These are phyloP conservation scores for Deroplatys truncata DNA, from an alignment of 2,888 invertebrate genomes.

Conservation along the genomic window DNA sequence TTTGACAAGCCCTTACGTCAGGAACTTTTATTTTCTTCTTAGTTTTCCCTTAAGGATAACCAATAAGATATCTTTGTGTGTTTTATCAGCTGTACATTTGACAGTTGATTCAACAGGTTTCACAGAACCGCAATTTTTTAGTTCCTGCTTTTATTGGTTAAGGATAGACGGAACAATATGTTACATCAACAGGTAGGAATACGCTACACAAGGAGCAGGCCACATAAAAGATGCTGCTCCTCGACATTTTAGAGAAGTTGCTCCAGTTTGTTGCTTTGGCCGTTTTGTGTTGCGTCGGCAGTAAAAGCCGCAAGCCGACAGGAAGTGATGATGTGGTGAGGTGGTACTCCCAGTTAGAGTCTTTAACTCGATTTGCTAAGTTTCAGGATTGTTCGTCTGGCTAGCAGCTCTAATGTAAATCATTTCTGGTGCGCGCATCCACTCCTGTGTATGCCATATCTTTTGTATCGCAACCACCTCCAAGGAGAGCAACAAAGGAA, in stretches of 20 bases:
- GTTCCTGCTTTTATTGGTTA: too few species aligned
- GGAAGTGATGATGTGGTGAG: neutral
- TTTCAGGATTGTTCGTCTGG: neutral
- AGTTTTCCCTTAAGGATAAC: too few species aligned
- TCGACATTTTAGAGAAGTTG: neutral
- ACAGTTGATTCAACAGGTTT: too few species aligned
- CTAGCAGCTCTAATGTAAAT: neutral
- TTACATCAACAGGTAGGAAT: too few species aligned
- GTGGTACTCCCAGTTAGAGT: neutral
- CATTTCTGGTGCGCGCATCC: neutral
- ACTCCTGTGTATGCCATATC: neutral
- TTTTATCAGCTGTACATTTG: too few species aligned
- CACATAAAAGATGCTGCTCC: neutral
- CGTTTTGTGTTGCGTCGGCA: neutral
- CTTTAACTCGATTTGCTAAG: neutral
- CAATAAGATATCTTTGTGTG: too few species aligned
- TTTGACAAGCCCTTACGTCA: too few species aligned
- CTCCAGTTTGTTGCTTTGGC: neutral
- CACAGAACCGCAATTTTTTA: too few species aligned
- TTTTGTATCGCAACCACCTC: neutral
- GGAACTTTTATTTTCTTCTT: too few species aligned
- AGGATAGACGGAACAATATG: too few species aligned
- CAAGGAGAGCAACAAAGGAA: neutral
- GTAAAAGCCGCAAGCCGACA: neutral
- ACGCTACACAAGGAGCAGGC: too few species aligned